A percentile compares a stretch with the other conserved stretches of the same genome.
Evolutionary conservation across 2,113 vertebrate genomes (phyloP).

Genomic region (Choloepus hoffmanni): DNA sequence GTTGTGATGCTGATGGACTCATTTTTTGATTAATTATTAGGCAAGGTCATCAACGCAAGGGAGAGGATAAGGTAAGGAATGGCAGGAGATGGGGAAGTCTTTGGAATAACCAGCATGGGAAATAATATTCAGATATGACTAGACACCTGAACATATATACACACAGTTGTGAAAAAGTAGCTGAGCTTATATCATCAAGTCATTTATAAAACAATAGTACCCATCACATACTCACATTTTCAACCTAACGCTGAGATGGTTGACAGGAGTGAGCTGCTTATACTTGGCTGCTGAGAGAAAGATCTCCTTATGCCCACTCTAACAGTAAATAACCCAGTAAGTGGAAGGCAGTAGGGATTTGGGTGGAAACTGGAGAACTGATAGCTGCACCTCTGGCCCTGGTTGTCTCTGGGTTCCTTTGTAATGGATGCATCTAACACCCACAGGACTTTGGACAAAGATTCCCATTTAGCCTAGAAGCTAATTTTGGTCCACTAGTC

Average conservation of each 20-base stretch:
- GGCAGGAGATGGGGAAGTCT: neutral
- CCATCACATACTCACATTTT: neutral
- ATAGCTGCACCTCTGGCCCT: neutral
- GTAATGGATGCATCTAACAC: conserved; percentile 26
- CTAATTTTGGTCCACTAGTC: conserved; percentile 78
- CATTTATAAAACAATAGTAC: neutral
- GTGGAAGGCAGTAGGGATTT: neutral
- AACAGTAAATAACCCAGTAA: neutral
- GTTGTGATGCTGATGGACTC: neutral
- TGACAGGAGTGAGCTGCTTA: neutral
- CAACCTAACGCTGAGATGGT: neutral
- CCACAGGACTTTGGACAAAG: conserved; percentile 57
- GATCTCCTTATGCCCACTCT: neutral
- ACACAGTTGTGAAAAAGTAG: neutral
- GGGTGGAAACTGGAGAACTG: neutral
- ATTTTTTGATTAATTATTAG: neutral
- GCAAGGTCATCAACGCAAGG: neutral
- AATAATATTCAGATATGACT: neutral
- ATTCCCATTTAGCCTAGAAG: conserved; percentile 61
- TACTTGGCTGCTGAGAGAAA: neutral
- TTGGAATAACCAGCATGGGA: neutral
- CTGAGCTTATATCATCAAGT: neutral
- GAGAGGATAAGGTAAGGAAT: neutral
- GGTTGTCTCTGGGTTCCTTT: neutral
- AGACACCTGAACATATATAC: neutral